Base-by-base conservation (phyloP, 2,888 invertebrate species). In the Octonoba sinensis region DNA sequence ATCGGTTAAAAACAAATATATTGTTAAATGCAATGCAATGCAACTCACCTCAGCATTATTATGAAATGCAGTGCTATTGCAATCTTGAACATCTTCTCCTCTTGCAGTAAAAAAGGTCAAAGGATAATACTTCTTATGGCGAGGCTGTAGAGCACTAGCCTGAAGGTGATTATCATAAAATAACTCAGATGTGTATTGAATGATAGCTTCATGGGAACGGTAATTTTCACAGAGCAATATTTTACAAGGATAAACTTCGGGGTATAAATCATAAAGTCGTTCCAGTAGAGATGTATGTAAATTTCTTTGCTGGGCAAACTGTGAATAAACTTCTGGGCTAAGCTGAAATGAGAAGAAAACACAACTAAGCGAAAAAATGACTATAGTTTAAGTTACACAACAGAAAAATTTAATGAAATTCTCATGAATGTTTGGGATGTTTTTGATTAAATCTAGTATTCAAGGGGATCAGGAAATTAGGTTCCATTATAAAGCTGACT, bases 161-260 rank as follows among this genome's bases (percentile, higher is more conserved):
- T 93, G 91, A 69, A 95, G 89, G 86, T 93, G 92, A 85, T 93
- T 93, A 78, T 93, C 93, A 87, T 95, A 95, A 88, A 95, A 95
- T 3, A 94, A 90, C 85, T 93, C 93, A 0, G 95, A 95, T 0
- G 95, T 94, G 87, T 94, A 93, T 87, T 92, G 91, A 22, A 95
- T 93, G 81, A 95, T 95, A 46, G 93, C 93, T 86, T 93, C 92
- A 88, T 95, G 95, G 0, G 95, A 94, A 64, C 95, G 91, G 88
- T 95, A 95, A 87, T 95, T 95, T 88, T 94, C 94, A 87, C 93
- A 93, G 0, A 95, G 89, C 85, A 94, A 90, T 82, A 95, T 93
- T 89, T 93, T 93, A 88, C 94, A 94, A 0, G 93, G 93, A 87
- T 93, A 93, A 83, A 91, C 90, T 3, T 91, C 89, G 0, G 94